Base-by-base conservation (phyloP, 2,113 vertebrate species). In the Alethe castanea region DNA sequence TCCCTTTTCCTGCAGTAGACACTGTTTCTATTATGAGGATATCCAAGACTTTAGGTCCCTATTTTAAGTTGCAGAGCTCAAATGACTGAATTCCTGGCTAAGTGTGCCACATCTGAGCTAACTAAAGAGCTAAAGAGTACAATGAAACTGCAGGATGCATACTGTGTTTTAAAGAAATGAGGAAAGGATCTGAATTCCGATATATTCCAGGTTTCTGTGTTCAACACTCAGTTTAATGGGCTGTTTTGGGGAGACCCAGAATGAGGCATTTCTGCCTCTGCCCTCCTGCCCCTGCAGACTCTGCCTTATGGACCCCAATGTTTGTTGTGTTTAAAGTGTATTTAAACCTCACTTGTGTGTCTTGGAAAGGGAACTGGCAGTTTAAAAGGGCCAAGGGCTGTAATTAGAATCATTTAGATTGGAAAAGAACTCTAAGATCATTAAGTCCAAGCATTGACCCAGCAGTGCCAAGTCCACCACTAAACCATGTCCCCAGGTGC, bases 291-390 rank as follows among this genome's bases (percentile, higher is more conserved):
- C 31, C 35, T 64, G 19, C 40, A 81, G 62, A 28, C 13, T 59
- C 22, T 76, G 17, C 31, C n/a, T 72, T 18, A 35, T 0, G 26
- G 28, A 79, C 3, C 14, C 40, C 26, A 29, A 29, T 0, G 0
- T 50, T 44, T 78, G 26, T 19, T 3, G 0, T n/a, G 44, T 20
- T 45, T 45, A 45, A 19, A 45, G 44, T 45, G 53, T 38, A 23
- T 56, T 86, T 67, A 60, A 94, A 67, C 22, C 23, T 81, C 13
- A 0, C 19, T 66, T 47, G 18, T 33, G 8, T 4, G 3, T 62
- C 44, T 87, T n/a, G 20, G 70, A 48, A 44, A 31, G 13, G 19
- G 5, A 76, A 8, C 9, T 50, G 42, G 10, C 45, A 28, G 19
- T 66, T 69, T 70, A 28, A 70, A 73, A 64, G 35, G 35, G 20